Percentiles rank a stretch among this genome's conserved stretches.
These are phyloP conservation scores for Amorpha juglandis DNA, from an alignment of 2,888 invertebrate species.

Conservation along the genomic window DNA sequence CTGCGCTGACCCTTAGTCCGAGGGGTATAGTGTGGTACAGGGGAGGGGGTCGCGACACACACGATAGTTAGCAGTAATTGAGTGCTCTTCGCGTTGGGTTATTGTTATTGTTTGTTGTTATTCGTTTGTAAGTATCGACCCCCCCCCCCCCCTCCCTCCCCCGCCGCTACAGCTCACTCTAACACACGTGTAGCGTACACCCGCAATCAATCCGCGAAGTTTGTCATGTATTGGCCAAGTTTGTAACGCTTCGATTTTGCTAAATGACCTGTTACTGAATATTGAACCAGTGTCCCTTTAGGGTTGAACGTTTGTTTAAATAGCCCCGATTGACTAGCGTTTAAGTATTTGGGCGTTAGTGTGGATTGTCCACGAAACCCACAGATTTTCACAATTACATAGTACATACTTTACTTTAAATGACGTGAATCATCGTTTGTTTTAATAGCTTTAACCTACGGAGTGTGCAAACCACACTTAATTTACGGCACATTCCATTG, in stretches of 20 bases:
- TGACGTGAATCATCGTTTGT: too few relatives aligned
- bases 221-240: neutral
- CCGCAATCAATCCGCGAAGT: neutral
- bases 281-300: neutral
- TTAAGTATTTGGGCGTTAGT: too few relatives aligned
- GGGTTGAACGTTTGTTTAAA: neutral
- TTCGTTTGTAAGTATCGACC: constrained; percentile 25
- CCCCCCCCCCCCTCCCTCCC: neutral
- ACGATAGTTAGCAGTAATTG: constrained; percentile 3
- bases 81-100: neutral
- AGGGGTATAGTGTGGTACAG: too few relatives aligned
- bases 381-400: too few relatives aligned
- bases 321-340: too few relatives aligned
- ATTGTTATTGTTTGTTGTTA: constrained; percentile 25
- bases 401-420: too few relatives aligned
- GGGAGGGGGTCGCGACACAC: neutral
- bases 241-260: neutral
- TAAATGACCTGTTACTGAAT: neutral
- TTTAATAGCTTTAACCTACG: too few relatives aligned
- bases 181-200: neutral
- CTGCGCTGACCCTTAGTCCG: too few relatives aligned
- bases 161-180: neutral
- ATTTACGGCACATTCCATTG: too few relatives aligned
- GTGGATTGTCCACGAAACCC: too few relatives aligned
- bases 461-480: too few relatives aligned